Evolutionary conservation across 2,888 invertebrate species (phyloP), one percentile per base, ranked within the genome.

Genomic region (Ariolimax columbianus): DNA sequence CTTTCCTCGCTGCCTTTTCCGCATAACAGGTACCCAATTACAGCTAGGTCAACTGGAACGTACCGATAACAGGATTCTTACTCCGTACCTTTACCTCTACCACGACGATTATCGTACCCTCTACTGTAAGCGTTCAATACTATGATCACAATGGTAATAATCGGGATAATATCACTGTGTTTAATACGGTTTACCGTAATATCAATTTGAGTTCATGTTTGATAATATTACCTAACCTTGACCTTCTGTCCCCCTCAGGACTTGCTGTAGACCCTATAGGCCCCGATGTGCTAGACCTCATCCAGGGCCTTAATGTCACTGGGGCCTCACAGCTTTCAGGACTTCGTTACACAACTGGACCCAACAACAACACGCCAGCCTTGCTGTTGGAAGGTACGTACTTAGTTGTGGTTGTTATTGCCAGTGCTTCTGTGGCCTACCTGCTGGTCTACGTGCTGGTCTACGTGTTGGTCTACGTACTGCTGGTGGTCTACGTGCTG

Each of bases 251-350:
- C 23, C 4, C 23, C 23, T 9, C 85, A 85, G 85, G 85, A 51
- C 82, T 85, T 36, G 82, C 78, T 47, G 55, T 70, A 6, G 85
- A 85, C 9, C 68, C 77, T 19, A 36, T 63, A 11, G 82, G 82
- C n/a, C 86, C 73, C 14, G 80, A 87, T 81, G 87, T 87, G 73
- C 36, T 87, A 59, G 87, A 87, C 51, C 84, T 87, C 36, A 63
- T 87, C 17, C 73, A 84, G 70, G 82, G 84, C 36, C 84, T 87
- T 43, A 86, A 87, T 66, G 26, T 77, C 30, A 86, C 87, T n/a
- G 72, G 73, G 43, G 66, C 72, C 30, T 33, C 72, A 36, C n/a
- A 82, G 19, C 66, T 85, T 14, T 66, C 82, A 23, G 87, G 87
- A 36, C 80, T 86, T 38, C 84, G 77, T 19, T 86, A 82, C 66